Base-by-base conservation (phyloP, 2,888 invertebrate genomes). In the Eupsilia transversa region DNA sequence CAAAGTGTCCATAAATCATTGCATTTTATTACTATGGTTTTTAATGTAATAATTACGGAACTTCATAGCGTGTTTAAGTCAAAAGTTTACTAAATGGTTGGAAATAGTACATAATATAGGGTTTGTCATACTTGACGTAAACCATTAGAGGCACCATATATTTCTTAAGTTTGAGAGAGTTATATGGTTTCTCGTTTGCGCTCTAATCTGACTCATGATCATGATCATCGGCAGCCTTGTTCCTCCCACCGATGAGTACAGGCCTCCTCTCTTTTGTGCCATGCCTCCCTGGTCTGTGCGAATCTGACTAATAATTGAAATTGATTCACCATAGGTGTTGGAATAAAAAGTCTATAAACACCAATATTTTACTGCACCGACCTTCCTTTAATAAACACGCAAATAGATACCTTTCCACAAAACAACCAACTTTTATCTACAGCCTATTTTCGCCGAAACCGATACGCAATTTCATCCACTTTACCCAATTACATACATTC, bases 401-500 rank as follows among this genome's bases (percentile, higher is more conserved):
- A 35, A 81, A 68, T 46, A 63, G 38, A 54, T 38, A 60, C 17
- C 38, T 77, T 77, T 38, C 33, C 30, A 20, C 72, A 66, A 60
- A 65, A 41, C 41, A 54, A 64, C 30, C 71, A 38, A 69, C 23
- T 64, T 79, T 59, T 77, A 72, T 74, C 46, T 59, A 56, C 46
- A 74, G 3, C 30, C 33, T 60, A 59, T 66, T 14, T 77, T 65
- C 43, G 54, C 56, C 27, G 46, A 43, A 38, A 41, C 54, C n/a
- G 33, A 66, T 65, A 64, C 54, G 59, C 75, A 65, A 65, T 78
- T 72, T 78, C 49, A 82, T 71, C 67, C 83, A 78, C 82, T 85
- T 78, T 69, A 74, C 64, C 65, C 66, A 70, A 82, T 85, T 80
- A 83, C 69, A 79, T 75, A 66, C 63, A 74, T 80, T 63, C 74